Conservation (phyloP, 2,113 vertebrate species). For the Holacanthus passer region DNA sequence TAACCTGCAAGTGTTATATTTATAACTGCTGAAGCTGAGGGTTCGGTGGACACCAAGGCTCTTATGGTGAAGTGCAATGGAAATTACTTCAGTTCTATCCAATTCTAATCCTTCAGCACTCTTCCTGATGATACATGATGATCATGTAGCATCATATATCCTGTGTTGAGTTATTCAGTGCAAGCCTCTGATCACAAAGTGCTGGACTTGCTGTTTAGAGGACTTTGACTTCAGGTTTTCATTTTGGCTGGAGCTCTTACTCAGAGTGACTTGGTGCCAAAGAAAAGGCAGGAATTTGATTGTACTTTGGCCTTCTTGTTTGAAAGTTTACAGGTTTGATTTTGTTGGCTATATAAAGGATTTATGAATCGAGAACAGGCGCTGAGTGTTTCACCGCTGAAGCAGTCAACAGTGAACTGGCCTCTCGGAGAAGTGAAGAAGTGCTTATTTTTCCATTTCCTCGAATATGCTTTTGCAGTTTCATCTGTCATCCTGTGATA, state of each 20-base stretch:
- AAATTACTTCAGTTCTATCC: conserved; percentile 2
- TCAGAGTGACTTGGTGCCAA: conserved; percentile 51
- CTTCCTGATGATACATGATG: conserved; percentile 5
- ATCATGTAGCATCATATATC: background rate
- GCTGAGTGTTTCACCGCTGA: background rate
- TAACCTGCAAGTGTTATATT: conserved; percentile 36
- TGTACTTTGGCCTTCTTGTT: conserved; percentile 4
- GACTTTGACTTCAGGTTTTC: conserved; percentile 4
- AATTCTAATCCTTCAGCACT: background rate
- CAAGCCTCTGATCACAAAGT: conserved; percentile 21
- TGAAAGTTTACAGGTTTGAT: conserved; percentile 15
- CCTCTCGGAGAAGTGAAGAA: background rate
- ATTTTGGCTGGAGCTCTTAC: conserved; percentile 21
- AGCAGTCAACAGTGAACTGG: conserved; percentile 14
- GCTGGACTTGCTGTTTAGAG: conserved; percentile 25
- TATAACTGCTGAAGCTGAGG: conserved; percentile 35
- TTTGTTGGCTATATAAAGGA: background rate
- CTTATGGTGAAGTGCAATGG: conserved; percentile 39
- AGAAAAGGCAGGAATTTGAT: conserved; percentile 29
- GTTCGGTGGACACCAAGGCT: conserved; percentile 22
- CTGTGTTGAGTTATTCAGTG: conserved; percentile 17
- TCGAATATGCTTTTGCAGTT: conserved; percentile 25
- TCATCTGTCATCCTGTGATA: background rate
- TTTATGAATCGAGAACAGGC: background rate
- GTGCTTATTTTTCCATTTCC: conserved; percentile 24